Conservation (phyloP, 2,888 invertebrate species). For the Pyrrhia umbra region DNA sequence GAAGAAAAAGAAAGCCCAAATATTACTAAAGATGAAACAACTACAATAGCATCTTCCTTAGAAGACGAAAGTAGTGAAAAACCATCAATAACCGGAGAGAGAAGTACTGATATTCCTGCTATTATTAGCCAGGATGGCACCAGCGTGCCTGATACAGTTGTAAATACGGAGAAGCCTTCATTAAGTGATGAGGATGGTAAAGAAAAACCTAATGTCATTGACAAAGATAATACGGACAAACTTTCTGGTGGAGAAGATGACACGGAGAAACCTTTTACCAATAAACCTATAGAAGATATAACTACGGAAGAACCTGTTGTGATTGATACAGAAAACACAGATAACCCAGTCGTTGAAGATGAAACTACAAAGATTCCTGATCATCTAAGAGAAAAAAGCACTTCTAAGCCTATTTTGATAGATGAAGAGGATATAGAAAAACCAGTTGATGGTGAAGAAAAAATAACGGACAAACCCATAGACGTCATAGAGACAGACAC, state of each 20-base stretch:
- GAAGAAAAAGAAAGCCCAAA: conserved; percentile 11
- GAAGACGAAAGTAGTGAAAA: neutral
- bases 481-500: conserved; percentile 15
- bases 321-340: conserved; percentile 22
- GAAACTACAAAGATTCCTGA: conserved; percentile 11
- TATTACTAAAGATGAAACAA: conserved; percentile 12
- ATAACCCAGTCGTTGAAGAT: conserved; percentile 22
- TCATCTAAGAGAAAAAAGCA: conserved; percentile 19
- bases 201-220: conserved; percentile 29
- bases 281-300: conserved; percentile 9
- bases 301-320: conserved; percentile 12
- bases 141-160: neutral
- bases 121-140: conserved; percentile 18
- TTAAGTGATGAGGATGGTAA: conserved; percentile 14
- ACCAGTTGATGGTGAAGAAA: conserved; percentile 6
- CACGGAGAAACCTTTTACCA: neutral
- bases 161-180: conserved; percentile 19
- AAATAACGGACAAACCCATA: conserved; percentile 24
- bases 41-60: neutral
- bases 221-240: conserved; percentile 15
- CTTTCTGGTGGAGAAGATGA: neutral
- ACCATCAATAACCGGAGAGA: conserved; percentile 12
- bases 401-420: conserved; percentile 1
- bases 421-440: conserved; percentile 20
- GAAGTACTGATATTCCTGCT: conserved; percentile 10